A percentile compares a stretch with the other conserved stretches of the same genome.
These are phyloP conservation scores for Macrophya annulata DNA, from an alignment of 2,888 invertebrate genomes.

Conservation along the genomic window DNA sequence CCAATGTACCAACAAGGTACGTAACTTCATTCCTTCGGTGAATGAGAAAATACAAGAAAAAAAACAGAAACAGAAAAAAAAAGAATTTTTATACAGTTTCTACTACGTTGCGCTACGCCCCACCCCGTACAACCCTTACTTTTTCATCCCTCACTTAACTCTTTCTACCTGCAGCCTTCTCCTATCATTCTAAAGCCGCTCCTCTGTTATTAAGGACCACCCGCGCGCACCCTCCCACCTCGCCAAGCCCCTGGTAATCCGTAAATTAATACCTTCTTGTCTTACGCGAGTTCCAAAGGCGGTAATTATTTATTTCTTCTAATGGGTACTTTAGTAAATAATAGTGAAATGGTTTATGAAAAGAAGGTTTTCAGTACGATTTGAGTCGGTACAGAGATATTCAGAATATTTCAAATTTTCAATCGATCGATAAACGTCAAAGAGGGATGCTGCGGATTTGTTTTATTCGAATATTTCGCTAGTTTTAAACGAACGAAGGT, in stretches of 20 bases:
- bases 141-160: conserved; percentile 23
- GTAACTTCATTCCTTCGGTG: conserved; percentile 54
- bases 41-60: too few species aligned
- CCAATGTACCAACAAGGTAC: conserved; percentile 78
- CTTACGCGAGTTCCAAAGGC: conserved; percentile 26
- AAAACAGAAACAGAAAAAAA: too few species aligned
- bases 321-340: neutral
- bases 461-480: neutral
- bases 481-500: neutral
- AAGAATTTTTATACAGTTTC: neutral
- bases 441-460: neutral
- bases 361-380: neutral
- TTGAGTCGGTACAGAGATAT: neutral
- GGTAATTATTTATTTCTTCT: neutral
- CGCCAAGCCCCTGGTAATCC: conserved; percentile 36
- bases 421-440: conserved; percentile 1
- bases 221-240: conserved; percentile 6
- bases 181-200: conserved; percentile 41
- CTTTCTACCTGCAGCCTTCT: conserved; percentile 33
- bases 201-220: conserved; percentile 54
- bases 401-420: neutral
- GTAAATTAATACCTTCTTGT: conserved; percentile 47
- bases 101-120: conserved; percentile 54
- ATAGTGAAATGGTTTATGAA: neutral
- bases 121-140: conserved; percentile 26